phyloP scores from a whole-genome alignment of 1,140 invertebrate genomes.

The Meloidogyne hapla region DNA sequence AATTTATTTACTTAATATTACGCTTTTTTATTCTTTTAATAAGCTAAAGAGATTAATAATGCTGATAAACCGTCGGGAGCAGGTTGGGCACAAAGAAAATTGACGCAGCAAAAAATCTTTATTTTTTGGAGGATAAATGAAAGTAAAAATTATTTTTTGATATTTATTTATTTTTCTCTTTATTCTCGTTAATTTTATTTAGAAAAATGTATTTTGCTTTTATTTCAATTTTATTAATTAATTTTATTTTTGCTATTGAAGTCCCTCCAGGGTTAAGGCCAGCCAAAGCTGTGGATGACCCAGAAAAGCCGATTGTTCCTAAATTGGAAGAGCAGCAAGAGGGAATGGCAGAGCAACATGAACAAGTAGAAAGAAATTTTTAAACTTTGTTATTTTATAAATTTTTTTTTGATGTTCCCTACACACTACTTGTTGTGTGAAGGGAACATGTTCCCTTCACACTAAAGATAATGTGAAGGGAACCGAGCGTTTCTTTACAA shows the following conservation, averaged over 20 bases:
- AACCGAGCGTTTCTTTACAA: too few relatives aligned
- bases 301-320: neutral
- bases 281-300: conserved; percentile 16
- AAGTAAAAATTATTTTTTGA: neutral
- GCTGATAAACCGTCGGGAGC: neutral
- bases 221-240: conserved; percentile 7
- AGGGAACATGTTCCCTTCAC: too few relatives aligned
- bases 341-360: neutral
- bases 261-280: conserved; percentile 18
- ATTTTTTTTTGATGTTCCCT: too few relatives aligned
- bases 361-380: too few relatives aligned
- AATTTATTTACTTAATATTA: neutral
- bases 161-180: neutral
- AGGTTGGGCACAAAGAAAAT: neutral
- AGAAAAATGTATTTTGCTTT: neutral
- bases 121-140: neutral
- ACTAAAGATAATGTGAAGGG: too few relatives aligned
- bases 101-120: neutral
- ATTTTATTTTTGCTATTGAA: conserved; percentile 5
- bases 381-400: neutral
- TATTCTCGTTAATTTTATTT: too few relatives aligned
- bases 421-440: too few relatives aligned
- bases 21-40: neutral
- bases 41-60: neutral
- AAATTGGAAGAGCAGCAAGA: neutral